Evolutionary conservation across 92 coral and sea anemone species (phyloP), one percentile per base, ranked within the genome.

Genomic region (Epizoanthus scotinus): DNA sequence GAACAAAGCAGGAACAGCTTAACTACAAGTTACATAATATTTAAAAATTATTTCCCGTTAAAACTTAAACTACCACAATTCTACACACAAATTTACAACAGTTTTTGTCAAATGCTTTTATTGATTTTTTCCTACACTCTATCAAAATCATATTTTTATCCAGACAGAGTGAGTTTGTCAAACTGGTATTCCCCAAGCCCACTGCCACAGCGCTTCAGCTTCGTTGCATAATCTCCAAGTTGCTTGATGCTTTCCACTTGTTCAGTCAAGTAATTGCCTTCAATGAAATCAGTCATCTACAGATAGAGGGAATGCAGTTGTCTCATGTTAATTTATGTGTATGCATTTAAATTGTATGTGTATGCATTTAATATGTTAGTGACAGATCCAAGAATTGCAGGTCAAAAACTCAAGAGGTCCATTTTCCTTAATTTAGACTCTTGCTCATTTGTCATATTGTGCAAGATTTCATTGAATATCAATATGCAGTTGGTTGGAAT

Each of bases 211-310:
- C 91, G 92, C 86, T 88, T 91, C 62, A 93, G 88, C 70, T 85
- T 86, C 64, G 92, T 58, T 64, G 78, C 38, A 69, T 78, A 70
- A 5, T 82, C 90, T 10, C 89, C 67, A 13, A 90, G 63, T 82
- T 90, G 86, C 91, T 93, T 88, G 86, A 93, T 93, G 85, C 89
- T 88, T 38, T 93, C 87, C 65, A 93, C 94, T 89, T 87, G 92
- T 82, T 93, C 94, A 10, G 62, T 63, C 81, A 93, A 87, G 86
- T 79, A 86, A 70, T 93, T 73, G 54, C 84, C 90, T 20, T 87
- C 97, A 26, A 93, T 75, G 85, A 91, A 81, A 83, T 92, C 90
- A 18, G 84, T 70, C 94, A 90, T 88, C 94, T 93, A 84, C 21
- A 82, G 73, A 73, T 21, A 73, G 66, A 56, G 14, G 79, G 66